A percentile compares a stretch with the other conserved stretches of the same genome.
Evolutionary conservation across 2,113 vertebrate genomes (phyloP).

Genomic region (Pipra filicauda): DNA sequence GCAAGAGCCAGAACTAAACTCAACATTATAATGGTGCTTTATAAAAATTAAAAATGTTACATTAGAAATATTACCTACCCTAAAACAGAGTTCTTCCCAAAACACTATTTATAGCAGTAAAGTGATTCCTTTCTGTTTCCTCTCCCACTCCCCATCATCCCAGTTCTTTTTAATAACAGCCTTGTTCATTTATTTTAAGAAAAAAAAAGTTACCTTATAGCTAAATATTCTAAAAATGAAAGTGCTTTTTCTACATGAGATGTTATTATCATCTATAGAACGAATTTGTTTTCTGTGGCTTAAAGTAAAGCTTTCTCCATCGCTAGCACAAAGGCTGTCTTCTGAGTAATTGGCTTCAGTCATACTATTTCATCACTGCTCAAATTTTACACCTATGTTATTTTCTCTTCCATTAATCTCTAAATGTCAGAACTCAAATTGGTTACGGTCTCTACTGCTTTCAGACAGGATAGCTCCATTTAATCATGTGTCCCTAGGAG

Average conservation of each 20-base stretch:
- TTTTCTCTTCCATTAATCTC: background rate
- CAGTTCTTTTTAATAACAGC: background rate
- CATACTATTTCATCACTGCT: background rate
- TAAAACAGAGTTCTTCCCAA: background rate
- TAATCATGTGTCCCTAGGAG: background rate
- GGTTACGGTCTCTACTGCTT: background rate
- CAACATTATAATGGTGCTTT: background rate
- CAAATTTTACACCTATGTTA: background rate
- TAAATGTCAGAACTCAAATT: constrained; percentile 1
- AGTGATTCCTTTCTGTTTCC: background rate
- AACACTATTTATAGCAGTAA: background rate
- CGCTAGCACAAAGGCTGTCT: background rate
- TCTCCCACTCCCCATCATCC: rapidly evolving
- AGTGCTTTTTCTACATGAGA: background rate
- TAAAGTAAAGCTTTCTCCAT: background rate
- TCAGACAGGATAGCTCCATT: background rate
- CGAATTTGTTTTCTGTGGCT: background rate
- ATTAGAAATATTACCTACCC: background rate
- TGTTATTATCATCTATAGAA: background rate
- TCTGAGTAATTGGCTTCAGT: background rate
- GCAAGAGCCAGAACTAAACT: background rate
- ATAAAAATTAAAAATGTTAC: background rate
- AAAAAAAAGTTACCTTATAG: background rate
- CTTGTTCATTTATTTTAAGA: background rate
- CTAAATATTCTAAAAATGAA: background rate